These are phyloP conservation scores for Glossosoma conforme DNA, from an alignment of 1,140 invertebrate species.

Conservation along the genomic window DNA sequence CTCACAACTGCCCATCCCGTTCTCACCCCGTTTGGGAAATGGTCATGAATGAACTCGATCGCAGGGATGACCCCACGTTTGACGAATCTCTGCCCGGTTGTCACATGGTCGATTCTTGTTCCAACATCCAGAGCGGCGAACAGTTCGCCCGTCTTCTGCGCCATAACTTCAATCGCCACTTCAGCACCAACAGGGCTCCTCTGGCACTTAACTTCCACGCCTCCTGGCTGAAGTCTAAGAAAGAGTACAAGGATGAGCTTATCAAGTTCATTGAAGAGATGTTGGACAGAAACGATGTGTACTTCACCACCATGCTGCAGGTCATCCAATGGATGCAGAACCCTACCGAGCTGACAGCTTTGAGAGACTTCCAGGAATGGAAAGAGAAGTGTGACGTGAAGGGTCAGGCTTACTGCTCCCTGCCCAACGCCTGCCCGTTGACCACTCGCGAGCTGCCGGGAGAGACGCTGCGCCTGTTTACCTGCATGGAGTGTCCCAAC, in stretches of 20 bases:
- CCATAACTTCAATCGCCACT: constrained; percentile 93
- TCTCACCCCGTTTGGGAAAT: constrained; percentile 93
- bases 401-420: constrained; percentile 85
- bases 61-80: constrained; percentile 85
- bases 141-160: constrained; percentile 81
- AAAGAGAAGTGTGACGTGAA: constrained; percentile 94
- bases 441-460: constrained; percentile 87
- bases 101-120: constrained; percentile 91
- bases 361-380: constrained; percentile 91
- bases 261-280: constrained; percentile 94
- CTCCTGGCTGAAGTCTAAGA: constrained; percentile 92
- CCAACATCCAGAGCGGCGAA: constrained; percentile 83
- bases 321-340: constrained; percentile 98
- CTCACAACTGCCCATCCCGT: constrained; percentile 84
- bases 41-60: constrained; percentile 92
- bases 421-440: constrained; percentile 85
- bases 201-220: constrained; percentile 94
- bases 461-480: constrained; percentile 87
- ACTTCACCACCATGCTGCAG: constrained; percentile 90
- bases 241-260: constrained; percentile 86
- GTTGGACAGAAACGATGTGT: constrained; percentile 83
- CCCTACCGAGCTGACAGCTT: constrained; percentile 79
- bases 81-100: constrained; percentile 88
- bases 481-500: constrained; percentile 93
- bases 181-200: constrained; percentile 86